Percentiles rank a stretch among this genome's conserved stretches.
Conservation (phyloP, 2,888 invertebrate genomes). For the Syrphus vitripennis region DNA sequence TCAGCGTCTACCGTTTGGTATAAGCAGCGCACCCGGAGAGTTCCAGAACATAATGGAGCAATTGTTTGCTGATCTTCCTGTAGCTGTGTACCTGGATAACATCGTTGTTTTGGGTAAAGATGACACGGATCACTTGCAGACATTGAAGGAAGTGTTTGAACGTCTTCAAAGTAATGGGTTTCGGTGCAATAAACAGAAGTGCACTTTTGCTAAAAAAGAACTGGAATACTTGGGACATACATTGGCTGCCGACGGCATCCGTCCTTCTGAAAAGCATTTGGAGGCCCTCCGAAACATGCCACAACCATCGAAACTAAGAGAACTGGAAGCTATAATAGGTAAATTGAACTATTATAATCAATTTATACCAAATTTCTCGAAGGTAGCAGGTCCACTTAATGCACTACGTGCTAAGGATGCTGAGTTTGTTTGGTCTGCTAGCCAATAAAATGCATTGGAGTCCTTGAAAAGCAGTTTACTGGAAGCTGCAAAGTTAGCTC, state of each 20-base stretch:
- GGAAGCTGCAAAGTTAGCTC: not conserved
- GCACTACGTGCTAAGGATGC: too few relatives aligned
- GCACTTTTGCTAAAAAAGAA: not conserved
- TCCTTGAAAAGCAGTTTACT: not conserved
- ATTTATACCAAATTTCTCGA: not conserved
- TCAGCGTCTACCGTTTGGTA: not conserved
- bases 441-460: not conserved
- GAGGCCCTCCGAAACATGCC: not conserved
- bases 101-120: not conserved
- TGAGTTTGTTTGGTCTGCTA: not conserved
- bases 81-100: not conserved
- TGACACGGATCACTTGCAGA: too few relatives aligned
- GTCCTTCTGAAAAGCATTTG: not conserved
- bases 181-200: not conserved
- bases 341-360: not conserved
- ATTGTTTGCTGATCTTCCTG: not conserved
- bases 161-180: not conserved
- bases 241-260: not conserved
- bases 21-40: not conserved
- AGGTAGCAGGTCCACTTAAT: not conserved
- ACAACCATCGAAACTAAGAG: not conserved
- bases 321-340: not conserved
- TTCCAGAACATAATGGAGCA: conserved; percentile 8
- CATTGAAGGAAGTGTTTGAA: not conserved
- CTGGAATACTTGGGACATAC: not conserved